These are phyloP conservation scores for Diabrotica virgifera DNA, from an alignment of 1,140 invertebrate genomes.

Conservation along the genomic window DNA sequence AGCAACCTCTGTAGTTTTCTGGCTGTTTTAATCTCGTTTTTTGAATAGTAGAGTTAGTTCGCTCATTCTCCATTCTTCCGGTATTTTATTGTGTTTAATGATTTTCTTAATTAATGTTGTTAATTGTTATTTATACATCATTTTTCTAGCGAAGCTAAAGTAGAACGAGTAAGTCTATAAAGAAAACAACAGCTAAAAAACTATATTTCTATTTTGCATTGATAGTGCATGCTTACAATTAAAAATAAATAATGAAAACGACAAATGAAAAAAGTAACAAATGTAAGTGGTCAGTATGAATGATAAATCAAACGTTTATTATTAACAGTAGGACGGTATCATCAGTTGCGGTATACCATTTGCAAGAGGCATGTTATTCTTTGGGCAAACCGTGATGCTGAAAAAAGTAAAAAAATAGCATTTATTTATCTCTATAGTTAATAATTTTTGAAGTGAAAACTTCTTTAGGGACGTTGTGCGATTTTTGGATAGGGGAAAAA, in stretches of 20 bases:
- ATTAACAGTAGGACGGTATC: slow-evolving; percentile 37
- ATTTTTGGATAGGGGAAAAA: too few relatives aligned
- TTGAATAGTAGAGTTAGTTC: too few relatives aligned
- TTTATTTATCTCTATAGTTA: background rate
- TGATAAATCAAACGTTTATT: background rate
- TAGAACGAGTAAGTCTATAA: too few relatives aligned
- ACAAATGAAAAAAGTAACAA: background rate
- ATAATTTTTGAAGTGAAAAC: too few relatives aligned
- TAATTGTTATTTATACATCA: too few relatives aligned
- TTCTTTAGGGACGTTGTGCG: too few relatives aligned
- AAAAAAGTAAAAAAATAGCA: slow-evolving; percentile 37
- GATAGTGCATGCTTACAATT: slow-evolving; percentile 2
- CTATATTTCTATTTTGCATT: slow-evolving; percentile 14
- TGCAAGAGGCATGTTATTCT: slow-evolving; percentile 55
- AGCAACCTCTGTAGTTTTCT: too few relatives aligned
- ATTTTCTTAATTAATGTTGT: too few relatives aligned
- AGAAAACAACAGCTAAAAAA: slow-evolving; percentile 3
- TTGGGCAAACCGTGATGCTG: slow-evolving; percentile 59
- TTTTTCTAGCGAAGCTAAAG: too few relatives aligned
- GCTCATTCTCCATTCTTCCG: too few relatives aligned
- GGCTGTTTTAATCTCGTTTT: too few relatives aligned
- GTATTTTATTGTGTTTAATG: too few relatives aligned
- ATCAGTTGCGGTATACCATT: slow-evolving; percentile 33
- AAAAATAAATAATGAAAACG: slow-evolving; percentile 7
- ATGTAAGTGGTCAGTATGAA: background rate